Evolutionary conservation across 2,113 vertebrate genomes (phyloP), one percentile per base, ranked within the genome.

Genomic region (Hyaena hyaena): DNA sequence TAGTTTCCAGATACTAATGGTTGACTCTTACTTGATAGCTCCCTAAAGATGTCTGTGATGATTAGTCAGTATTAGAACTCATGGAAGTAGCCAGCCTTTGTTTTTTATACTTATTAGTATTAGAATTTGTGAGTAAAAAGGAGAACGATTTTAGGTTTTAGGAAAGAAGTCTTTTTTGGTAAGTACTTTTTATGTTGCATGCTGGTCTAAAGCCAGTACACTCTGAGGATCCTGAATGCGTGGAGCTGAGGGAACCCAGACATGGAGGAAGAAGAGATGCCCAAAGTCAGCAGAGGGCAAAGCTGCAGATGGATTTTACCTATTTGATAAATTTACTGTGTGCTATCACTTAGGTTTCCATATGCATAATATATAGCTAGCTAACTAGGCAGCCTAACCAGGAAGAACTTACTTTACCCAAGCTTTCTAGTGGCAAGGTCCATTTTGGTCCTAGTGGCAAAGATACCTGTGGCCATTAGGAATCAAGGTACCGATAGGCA

Each of bases 81-180:
- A 8, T 35, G 19, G 61, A 63, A 24, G 10, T 88, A 53, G 65
- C 80, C 48, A 65, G 45, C n/a, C 2, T 63, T 80, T 53, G 7
- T 23, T 19, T 66, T 77, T 53, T 58, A 50, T n/a, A 63, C 79
- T 69, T 4, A 7, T 83, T 74, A 17, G 31, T 58, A 61, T 74
- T 84, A 50, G 73, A 83, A 63, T 74, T 90, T 86, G 28, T 71
- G 61, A 92, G 19, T 73, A 45, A 90, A 48, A n/a, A 87, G 92
- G 11, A 63, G 55, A 31, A 45, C 26, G 16, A 61, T 65, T 50
- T 50, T 43, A 48, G 48, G 9, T 31, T 95, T 86, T 69, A 55
- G 73, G n/a, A 69, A 33, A 43, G 12, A 84, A 19, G 33, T 35
- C 33, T 82, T 73, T 35, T 66, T 86, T n/a, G 3, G 16, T 58